Base-by-base conservation (phyloP, 2,113 vertebrate species). In the Gymnarchus niloticus region DNA sequence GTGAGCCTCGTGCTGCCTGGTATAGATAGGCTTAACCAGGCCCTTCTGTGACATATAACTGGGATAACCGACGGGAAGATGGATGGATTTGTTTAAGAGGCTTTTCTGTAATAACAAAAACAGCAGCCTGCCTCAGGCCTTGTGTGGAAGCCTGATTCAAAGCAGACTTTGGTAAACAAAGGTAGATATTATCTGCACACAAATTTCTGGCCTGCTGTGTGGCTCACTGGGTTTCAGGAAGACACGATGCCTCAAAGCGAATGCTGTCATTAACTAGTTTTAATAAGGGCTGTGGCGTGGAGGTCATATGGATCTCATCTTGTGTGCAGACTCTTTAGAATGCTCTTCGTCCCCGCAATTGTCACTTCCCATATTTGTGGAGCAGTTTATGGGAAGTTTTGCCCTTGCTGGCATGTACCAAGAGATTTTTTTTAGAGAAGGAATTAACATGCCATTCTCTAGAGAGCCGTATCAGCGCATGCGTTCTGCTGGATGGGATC, bases 251-350 rank as follows among this genome's bases (percentile, higher is more conserved):
- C 83, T 81, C 83, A 86, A 61, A 86, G 83, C 44, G 56, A 86
- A 86, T 81, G 81, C 73, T 56, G 85, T 84, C 84, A 84, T 89
- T 86, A 86, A 85, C 85, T 86, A 61, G 52, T 65, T 85, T 89
- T 86, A 90, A 88, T 85, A 81, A 81, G 76, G 52, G 85, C 46
- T 84, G 83, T 61, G 78, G 88, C 87, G 69, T 85, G 73, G 84
- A 83, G 59, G 56, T 85, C 87, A 89, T 88, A 89, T 90, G 87
- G 89, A 90, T 87, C 73, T 86, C 87, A 90, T 91, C 87, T 88
- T 73, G 81, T 87, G 84, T 87, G 82, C 57, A 73, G 84, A 80
- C 77, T 85, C 85, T 9, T 77, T 46, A 65, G 84, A 86, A 73
- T 25, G 33, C 81, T 54, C n/a, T 81, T 23, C 51, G 83, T 83